These are phyloP conservation scores for Toxotes jaculatrix DNA, from an alignment of 2,113 vertebrate species.

Conservation along the genomic window DNA sequence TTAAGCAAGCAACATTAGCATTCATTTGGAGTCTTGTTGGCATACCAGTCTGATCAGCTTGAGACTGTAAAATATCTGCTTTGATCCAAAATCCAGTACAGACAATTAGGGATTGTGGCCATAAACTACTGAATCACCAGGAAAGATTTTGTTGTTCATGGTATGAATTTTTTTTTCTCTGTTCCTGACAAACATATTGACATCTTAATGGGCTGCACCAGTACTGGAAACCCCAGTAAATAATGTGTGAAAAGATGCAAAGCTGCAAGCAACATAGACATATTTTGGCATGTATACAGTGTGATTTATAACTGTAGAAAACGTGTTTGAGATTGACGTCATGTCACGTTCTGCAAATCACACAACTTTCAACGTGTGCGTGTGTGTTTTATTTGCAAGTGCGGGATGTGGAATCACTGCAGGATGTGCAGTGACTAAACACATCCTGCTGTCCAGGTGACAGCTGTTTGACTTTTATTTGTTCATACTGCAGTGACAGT, in stretches of 20 bases:
- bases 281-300: no score
- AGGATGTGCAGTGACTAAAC: conserved; percentile 49
- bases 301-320: no score
- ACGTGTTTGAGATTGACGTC: neutral
- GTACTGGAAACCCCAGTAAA: neutral
- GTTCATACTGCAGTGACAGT: conserved; percentile 12
- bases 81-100: neutral
- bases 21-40: neutral
- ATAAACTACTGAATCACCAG: conserved; percentile 1
- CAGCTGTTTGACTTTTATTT: conserved; percentile 59
- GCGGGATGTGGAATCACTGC: neutral
- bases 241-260: neutral
- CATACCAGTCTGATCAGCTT: neutral
- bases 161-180: conserved; percentile 4
- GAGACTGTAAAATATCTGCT: neutral
- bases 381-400: neutral
- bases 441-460: conserved; percentile 61
- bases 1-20: neutral
- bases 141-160: neutral
- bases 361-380: neutral
- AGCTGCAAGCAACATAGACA: no score
- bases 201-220: neutral
- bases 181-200: conserved; percentile 24
- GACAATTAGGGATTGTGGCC: neutral
- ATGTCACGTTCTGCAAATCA: neutral